These are phyloP conservation scores for Coregonus sp. DNA, from an alignment of 2,797 vertebrate species.

Conservation along the genomic window DNA sequence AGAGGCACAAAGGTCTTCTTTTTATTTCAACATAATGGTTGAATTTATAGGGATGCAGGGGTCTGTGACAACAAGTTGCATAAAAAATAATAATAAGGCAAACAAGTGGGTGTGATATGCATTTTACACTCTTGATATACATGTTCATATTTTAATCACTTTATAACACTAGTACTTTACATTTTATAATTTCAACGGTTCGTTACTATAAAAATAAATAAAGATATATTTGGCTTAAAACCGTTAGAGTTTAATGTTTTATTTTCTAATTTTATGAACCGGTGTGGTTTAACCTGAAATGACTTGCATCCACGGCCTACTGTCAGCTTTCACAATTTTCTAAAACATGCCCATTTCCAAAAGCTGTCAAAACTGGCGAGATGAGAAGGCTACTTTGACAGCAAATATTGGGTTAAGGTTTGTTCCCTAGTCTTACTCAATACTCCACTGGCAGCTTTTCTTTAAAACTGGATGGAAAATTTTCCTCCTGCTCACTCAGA, in stretches of 20 bases:
- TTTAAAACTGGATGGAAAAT: slow-evolving; percentile 66
- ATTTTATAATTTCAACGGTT: not conserved
- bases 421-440: slow-evolving; percentile 54
- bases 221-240: not conserved
- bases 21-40: not conserved
- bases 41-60: not conserved
- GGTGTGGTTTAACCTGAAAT: not conserved
- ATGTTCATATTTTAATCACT: not conserved
- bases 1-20: slow-evolving; percentile 7
- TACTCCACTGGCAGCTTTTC: slow-evolving; percentile 58
- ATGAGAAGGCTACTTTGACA: slow-evolving; percentile 35
- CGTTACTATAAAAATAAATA: not conserved
- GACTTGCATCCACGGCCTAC: not conserved
- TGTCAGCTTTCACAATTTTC: not conserved
- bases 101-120: not conserved
- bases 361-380: not conserved
- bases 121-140: not conserved
- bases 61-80: not conserved
- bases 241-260: not conserved
- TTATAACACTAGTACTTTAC: not conserved
- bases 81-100: not conserved
- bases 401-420: slow-evolving; percentile 72
- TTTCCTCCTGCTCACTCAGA: slow-evolving; percentile 58
- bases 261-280: not conserved
- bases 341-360: not conserved